Evolutionary conservation across 2,888 invertebrate species (phyloP), one percentile per base, ranked within the genome.

Genomic region (Cheilosia scutellata): DNA sequence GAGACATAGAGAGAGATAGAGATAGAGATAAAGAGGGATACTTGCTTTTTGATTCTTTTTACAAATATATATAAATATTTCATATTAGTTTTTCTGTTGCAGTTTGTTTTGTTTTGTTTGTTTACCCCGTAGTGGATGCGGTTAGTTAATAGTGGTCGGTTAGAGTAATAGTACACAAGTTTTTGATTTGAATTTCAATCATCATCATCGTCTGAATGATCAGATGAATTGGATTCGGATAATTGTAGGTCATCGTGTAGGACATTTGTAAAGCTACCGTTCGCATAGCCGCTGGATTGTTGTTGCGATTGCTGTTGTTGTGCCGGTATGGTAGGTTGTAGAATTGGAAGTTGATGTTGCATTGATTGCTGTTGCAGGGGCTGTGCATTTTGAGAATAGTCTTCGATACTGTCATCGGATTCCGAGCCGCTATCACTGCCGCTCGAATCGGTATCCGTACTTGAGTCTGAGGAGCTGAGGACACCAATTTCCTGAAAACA

Each of bases 161-260:
- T 76, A 72, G 71, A 72, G 71, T 80, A 80, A 68, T 72, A 72
- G 76, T 86, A 76, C 53, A 80, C 60, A 75, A 57, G 47, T 33
- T 71, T 80, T 72, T 82, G 31, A 60, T 72, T 77, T 76, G 20
- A 31, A 68, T 71, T 86, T 87, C 78, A 87, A 87, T 80, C 71
- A 49, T 90, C 90, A 87, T 90, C 90, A 87, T 90, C 90, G 78
- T 91, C 91, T 29, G 79, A 83, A 79, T 94, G 95, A 92, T 97
- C 97, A 89, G 96, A 96, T 90, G 96, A 96, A 90, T 96, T 97
- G 47, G 96, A 96, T 93, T 96, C 96, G 65, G 97, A 97, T 90
- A 97, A 94, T 93, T 96, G 96, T 90, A 97, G 94, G 93, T 97
- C 97, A 90, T 96, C 96, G 90, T 95, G 96, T 89, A 97, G 94